Conservation (phyloP, 2,797 vertebrate species). For the Anguilla obscura region DNA sequence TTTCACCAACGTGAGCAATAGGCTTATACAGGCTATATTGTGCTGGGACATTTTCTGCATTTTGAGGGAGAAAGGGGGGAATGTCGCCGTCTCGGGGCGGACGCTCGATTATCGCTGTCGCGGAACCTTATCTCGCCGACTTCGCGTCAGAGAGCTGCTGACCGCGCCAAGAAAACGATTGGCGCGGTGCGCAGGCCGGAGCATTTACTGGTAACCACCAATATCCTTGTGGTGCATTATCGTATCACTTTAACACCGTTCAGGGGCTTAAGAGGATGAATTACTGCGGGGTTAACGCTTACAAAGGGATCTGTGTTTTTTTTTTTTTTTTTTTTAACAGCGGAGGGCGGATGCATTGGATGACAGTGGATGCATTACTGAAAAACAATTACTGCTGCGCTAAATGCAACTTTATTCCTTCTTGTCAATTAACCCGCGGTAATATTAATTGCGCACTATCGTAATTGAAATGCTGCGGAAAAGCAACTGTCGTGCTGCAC, state of each 20-base stretch:
- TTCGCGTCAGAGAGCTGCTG: constrained; percentile 17
- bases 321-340: not conserved
- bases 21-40: not conserved
- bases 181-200: constrained; percentile 30
- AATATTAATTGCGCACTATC: not conserved
- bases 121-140: constrained; percentile 27
- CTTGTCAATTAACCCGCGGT: not conserved
- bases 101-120: constrained; percentile 6
- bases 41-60: not conserved
- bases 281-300: not conserved
- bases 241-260: constrained; percentile 50
- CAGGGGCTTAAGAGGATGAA: constrained; percentile 28
- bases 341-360: not conserved
- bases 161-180: constrained; percentile 31
- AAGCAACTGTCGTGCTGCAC: not conserved
- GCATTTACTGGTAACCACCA: constrained; percentile 46
- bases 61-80: not conserved
- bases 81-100: constrained; percentile 5
- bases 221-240: constrained; percentile 53
- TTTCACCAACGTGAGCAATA: not conserved
- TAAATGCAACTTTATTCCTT: not conserved
- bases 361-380: not conserved
- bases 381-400: not conserved
- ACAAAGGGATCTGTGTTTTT: not conserved
- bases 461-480: not conserved